Conservation (phyloP, 37 sponge, comb jelly and placozoan species). For the Geodia barretti region DNA sequence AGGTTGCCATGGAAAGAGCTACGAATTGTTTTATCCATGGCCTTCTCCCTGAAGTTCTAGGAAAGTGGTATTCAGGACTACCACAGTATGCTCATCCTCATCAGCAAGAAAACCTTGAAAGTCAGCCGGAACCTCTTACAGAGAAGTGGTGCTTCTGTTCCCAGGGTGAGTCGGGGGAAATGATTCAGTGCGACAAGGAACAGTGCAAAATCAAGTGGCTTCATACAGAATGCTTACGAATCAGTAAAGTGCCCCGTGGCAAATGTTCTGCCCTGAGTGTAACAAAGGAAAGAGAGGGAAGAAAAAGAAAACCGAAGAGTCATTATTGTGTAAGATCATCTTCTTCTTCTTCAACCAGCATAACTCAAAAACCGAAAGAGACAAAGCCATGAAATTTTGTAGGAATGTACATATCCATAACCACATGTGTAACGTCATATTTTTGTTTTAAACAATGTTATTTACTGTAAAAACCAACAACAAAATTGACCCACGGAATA, state of each 20-base stretch:
- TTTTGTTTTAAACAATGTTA: too few species aligned
- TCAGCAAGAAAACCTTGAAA: not conserved
- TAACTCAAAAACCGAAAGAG: too few species aligned
- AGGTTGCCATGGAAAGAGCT: not conserved
- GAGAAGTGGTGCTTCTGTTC: slow-evolving; percentile 1
- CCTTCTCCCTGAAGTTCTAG: slow-evolving; percentile 47
- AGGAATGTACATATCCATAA: too few species aligned
- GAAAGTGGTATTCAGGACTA: slow-evolving; percentile 28
- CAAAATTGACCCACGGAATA: too few species aligned
- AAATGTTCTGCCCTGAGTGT: slow-evolving; percentile 51
- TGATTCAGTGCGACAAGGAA: slow-evolving; percentile 25
- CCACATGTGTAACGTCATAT: too few species aligned
- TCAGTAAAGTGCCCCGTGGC: slow-evolving; percentile 20
- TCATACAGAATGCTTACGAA: slow-evolving; percentile 27
- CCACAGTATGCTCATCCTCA: not conserved
- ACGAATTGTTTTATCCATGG: not conserved
- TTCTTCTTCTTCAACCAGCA: too few species aligned
- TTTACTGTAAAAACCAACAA: too few species aligned
- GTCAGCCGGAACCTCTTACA: not conserved
- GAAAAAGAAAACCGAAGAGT: not conserved
- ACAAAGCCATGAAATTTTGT: too few species aligned
- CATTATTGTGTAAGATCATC: too few species aligned
- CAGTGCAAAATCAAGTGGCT: slow-evolving; percentile 34
- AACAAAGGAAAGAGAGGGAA: slow-evolving; percentile 11
- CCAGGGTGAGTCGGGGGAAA: not conserved